Conservation (phyloP, 2,888 invertebrate genomes). For the Noctuana brunneofusca region DNA sequence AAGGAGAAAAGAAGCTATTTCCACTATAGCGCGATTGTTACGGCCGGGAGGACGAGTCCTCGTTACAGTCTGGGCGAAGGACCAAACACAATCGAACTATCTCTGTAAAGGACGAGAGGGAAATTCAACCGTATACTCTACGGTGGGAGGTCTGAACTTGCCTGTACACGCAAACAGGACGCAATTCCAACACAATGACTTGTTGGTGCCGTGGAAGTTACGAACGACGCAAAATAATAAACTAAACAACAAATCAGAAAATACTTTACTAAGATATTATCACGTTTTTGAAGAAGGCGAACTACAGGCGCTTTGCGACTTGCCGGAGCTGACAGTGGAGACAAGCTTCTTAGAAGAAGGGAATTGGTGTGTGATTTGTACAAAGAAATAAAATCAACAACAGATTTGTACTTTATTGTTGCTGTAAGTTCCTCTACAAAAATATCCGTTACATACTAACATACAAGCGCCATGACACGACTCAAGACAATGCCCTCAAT, state of each 20-base stretch:
- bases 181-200: conserved; percentile 93
- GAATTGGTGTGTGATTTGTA: conserved; percentile 95
- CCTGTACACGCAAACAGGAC: conserved; percentile 96
- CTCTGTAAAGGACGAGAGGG: conserved; percentile 52
- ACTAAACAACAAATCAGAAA: conserved; percentile 59
- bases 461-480: conserved; percentile 43
- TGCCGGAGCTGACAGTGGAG: conserved; percentile 80
- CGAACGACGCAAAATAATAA: conserved; percentile 61
- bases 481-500: no score
- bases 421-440: conserved; percentile 58
- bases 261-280: conserved; percentile 92
- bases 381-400: conserved; percentile 70
- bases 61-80: conserved; percentile 98
- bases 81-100: conserved; percentile 87
- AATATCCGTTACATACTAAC: conserved; percentile 45
- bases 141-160: conserved; percentile 67
- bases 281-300: conserved; percentile 96
- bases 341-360: conserved; percentile 96
- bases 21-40: conserved; percentile 89
- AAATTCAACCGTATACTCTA: conserved; percentile 44
- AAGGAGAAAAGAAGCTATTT: conserved; percentile 88
- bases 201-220: conserved; percentile 97
- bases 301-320: conserved; percentile 83
- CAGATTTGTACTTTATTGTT: conserved; percentile 56
- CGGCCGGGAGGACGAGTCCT: conserved; percentile 89